A percentile compares a stretch with the other conserved stretches of the same genome.
These are phyloP conservation scores for Emys orbicularis DNA, from an alignment of 2,797 vertebrate species.

Conservation along the genomic window DNA sequence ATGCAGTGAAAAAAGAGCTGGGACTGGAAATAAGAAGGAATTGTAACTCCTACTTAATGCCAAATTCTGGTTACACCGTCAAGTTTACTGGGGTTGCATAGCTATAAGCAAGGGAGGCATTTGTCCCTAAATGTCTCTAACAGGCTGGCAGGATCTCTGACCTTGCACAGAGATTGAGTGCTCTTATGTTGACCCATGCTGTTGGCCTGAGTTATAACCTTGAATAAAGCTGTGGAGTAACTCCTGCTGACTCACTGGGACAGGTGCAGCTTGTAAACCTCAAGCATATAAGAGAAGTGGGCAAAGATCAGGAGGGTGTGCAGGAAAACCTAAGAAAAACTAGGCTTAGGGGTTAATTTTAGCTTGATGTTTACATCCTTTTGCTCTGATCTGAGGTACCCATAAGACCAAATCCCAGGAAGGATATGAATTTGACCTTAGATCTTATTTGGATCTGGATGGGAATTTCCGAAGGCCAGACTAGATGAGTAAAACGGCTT, in stretches of 20 bases:
- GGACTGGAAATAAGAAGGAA: neutral
- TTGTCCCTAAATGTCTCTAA: neutral
- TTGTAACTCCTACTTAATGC: neutral
- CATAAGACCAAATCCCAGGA: neutral
- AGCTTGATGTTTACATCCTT: neutral
- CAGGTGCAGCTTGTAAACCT: slow-evolving; percentile 5
- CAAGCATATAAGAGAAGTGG: neutral
- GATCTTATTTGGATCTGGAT: neutral
- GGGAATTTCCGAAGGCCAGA: neutral
- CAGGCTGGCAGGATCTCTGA: neutral
- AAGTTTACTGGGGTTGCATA: neutral
- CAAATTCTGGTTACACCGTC: neutral
- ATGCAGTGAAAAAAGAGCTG: neutral
- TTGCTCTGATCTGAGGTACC: neutral
- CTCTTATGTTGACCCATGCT: neutral
- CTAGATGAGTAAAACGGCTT: neutral
- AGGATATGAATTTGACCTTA: neutral
- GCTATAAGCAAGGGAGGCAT: neutral
- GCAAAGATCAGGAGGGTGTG: neutral
- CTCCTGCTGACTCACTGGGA: slow-evolving; percentile 42
- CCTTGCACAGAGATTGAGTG: neutral
- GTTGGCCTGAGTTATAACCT: neutral
- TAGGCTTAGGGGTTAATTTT: neutral
- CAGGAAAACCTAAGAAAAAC: neutral
- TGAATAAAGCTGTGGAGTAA: neutral